These are phyloP conservation scores for Leucophenga varia DNA, from an alignment of 1,140 invertebrate species.

Conservation along the genomic window DNA sequence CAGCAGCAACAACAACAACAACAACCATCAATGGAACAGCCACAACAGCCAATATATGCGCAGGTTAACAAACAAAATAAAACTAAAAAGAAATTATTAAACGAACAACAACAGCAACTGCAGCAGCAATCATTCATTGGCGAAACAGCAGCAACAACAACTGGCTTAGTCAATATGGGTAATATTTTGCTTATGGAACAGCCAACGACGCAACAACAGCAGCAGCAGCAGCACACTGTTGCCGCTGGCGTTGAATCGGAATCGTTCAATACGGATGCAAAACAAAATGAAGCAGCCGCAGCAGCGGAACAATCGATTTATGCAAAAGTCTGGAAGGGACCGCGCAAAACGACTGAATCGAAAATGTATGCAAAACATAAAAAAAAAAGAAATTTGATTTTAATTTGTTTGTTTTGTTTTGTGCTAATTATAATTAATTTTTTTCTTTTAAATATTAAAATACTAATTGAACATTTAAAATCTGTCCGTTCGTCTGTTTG, in stretches of 20 bases:
- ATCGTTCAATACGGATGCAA: constrained; percentile 15
- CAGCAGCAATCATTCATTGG: constrained; percentile 7
- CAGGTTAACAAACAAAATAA: constrained; percentile 55
- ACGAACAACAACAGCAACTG: constrained; percentile 22
- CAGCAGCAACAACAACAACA: constrained; percentile 12
- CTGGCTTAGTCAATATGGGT: constrained; percentile 1
- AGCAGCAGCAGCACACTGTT: constrained; percentile 10
- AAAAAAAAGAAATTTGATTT: constrained; percentile 3
- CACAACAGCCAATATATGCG: constrained; percentile 44
- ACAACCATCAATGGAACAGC: constrained; percentile 1
- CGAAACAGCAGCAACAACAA: constrained; percentile 9
- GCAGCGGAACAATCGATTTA: constrained; percentile 49
- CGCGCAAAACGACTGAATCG: constrained; percentile 52
- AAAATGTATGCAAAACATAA: constrained; percentile 43
- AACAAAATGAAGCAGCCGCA: constrained; percentile 20
- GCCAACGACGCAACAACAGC: constrained; percentile 11
- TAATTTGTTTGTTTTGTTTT: not conserved
- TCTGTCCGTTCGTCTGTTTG: too few relatives aligned
- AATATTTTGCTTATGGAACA: constrained; percentile 3
- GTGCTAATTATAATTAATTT: not conserved
- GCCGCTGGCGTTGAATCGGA: constrained; percentile 5
- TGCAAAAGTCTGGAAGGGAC: constrained; percentile 56
- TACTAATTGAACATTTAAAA: not conserved
- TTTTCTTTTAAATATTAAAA: not conserved
- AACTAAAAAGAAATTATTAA: constrained; percentile 35